Percentiles rank a stretch among this genome's conserved stretches.
phyloP scores from a whole-genome alignment of 2,888 invertebrate species.

The Orchesella flavescens region DNA sequence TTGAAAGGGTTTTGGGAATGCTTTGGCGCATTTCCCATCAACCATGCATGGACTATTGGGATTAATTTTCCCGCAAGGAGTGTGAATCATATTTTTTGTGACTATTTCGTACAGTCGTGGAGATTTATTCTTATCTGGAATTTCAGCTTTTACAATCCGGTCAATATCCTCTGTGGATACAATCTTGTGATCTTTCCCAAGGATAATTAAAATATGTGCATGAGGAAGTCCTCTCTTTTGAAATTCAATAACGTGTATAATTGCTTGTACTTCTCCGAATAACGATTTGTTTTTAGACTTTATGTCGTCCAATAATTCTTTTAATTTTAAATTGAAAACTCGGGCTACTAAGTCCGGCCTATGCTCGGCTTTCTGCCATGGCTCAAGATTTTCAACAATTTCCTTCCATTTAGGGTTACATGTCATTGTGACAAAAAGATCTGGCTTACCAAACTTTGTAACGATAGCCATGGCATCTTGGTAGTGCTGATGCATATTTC shows the following conservation, averaged over 20 bases:
- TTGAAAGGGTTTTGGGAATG: conserved; percentile 71
- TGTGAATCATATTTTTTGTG: conserved; percentile 69
- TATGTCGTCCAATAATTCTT: conserved; percentile 67
- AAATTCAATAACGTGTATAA: conserved; percentile 69
- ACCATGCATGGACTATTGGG: conserved; percentile 69
- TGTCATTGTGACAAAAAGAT: conserved; percentile 75
- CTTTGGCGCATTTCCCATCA: conserved; percentile 69
- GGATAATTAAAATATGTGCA: conserved; percentile 65
- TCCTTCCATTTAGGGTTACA: conserved; percentile 75
- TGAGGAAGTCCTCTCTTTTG: conserved; percentile 72
- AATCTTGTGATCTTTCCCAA: conserved; percentile 60
- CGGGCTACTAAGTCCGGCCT: conserved; percentile 72
- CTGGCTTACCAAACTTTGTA: conserved; percentile 74
- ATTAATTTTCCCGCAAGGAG: conserved; percentile 70
- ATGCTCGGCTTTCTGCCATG: conserved; percentile 58
- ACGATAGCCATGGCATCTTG: conserved; percentile 75
- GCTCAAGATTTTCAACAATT: conserved; percentile 69
- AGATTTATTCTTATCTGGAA: conserved; percentile 65
- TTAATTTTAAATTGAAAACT: conserved; percentile 72
- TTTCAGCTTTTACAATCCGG: conserved; percentile 69
- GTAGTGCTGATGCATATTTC: conserved; percentile 73
- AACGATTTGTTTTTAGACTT: conserved; percentile 64
- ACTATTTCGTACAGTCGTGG: conserved; percentile 64
- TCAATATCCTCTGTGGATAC: conserved; percentile 57
- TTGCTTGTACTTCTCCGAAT: conserved; percentile 69